These are phyloP conservation scores for Caenorhabditis inopinata DNA, from an alignment of 1,140 invertebrate genomes.

Conservation along the genomic window DNA sequence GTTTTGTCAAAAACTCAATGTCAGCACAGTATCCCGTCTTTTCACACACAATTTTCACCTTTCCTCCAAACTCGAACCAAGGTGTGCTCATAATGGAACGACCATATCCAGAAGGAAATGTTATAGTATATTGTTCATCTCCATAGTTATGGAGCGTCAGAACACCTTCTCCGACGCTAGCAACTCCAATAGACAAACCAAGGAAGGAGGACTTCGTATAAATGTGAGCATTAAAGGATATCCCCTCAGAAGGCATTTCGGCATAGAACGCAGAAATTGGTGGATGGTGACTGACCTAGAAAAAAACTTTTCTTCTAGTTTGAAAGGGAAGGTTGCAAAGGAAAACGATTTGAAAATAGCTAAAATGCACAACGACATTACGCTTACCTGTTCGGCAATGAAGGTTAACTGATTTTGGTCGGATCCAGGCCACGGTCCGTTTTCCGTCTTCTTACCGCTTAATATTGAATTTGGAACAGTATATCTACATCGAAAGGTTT, in stretches of 20 bases:
- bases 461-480: conserved; percentile 56
- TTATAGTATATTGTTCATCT: conserved; percentile 70
- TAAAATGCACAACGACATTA: too few relatives aligned
- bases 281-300: conserved; percentile 89
- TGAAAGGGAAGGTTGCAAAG: too few relatives aligned
- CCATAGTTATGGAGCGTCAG: conserved; percentile 68
- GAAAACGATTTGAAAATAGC: neutral
- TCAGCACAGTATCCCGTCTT: conserved; percentile 70
- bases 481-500: conserved; percentile 71
- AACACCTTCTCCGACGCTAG: conserved; percentile 70
- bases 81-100: conserved; percentile 70
- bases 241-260: conserved; percentile 68
- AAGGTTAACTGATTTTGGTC: conserved; percentile 71
- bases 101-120: conserved; percentile 71
- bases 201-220: conserved; percentile 72
- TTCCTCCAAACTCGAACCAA: conserved; percentile 71
- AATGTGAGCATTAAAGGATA: conserved; percentile 70
- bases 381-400: conserved; percentile 82
- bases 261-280: conserved; percentile 74
- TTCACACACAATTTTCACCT: conserved; percentile 67
- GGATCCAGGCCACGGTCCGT: conserved; percentile 63
- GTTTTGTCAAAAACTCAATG: conserved; percentile 71
- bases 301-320: too few relatives aligned
- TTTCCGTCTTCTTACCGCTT: conserved; percentile 73
- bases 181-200: conserved; percentile 70